phyloP scores from a whole-genome alignment of 2,888 invertebrate species.

The Sinodicranocentrus sp. region DNA sequence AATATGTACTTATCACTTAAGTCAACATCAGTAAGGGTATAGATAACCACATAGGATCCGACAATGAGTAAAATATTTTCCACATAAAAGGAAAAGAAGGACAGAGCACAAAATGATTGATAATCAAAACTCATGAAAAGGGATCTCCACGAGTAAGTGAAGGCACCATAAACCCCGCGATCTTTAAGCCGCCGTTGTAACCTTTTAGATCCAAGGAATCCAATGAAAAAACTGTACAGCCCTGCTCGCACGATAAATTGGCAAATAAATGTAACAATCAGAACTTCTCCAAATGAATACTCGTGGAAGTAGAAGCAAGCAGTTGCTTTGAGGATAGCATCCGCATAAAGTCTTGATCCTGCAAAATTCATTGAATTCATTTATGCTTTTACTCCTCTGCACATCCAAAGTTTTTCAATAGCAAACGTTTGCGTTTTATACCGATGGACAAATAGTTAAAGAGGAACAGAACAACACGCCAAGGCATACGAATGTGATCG shows the following conservation, averaged over 20 bases:
- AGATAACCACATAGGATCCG: conserved; percentile 49
- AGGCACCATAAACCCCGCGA: conserved; percentile 65
- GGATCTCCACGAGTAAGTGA: conserved; percentile 68
- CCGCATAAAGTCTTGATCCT: conserved; percentile 66
- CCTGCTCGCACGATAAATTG: conserved; percentile 65
- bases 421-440: not conserved
- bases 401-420: conserved; percentile 2
- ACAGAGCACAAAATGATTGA: conserved; percentile 38
- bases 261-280: conserved; percentile 58
- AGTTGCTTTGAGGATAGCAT: conserved; percentile 65
- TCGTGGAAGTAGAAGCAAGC: conserved; percentile 66
- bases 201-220: conserved; percentile 38
- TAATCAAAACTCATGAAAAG: conserved; percentile 68
- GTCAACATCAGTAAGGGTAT: conserved; percentile 37
- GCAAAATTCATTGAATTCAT: too few relatives aligned
- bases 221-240: conserved; percentile 35
- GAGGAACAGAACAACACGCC: conserved; percentile 64
- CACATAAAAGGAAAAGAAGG: conserved; percentile 62
- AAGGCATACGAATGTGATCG: conserved; percentile 45
- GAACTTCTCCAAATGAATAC: conserved; percentile 63
- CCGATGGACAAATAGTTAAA: conserved; percentile 61
- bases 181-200: conserved; percentile 27
- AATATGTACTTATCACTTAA: conserved; percentile 54
- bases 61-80: conserved; percentile 60
- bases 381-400: too few relatives aligned